phyloP scores from a whole-genome alignment of 1,140 invertebrate genomes.

The Drosophila tropicalis region DNA sequence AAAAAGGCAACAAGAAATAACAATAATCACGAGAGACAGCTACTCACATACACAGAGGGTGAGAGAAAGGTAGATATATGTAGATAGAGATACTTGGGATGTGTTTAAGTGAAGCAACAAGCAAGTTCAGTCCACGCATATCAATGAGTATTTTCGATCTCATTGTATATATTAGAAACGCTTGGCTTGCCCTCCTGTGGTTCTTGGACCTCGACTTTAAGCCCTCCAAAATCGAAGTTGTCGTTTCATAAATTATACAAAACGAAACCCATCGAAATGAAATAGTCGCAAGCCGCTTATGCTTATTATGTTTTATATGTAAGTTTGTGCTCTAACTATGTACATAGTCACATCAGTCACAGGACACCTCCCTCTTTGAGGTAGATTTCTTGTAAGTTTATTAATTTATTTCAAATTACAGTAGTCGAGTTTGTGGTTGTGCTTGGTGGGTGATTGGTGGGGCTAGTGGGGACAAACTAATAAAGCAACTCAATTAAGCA shows the following conservation, averaged over 20 bases:
- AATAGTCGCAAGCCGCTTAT: constrained; percentile 27
- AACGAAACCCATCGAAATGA: constrained; percentile 45
- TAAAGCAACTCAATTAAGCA: constrained; percentile 72
- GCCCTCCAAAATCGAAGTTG: constrained; percentile 43
- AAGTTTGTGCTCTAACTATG: background rate
- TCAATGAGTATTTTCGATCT: constrained; percentile 28
- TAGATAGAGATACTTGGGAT: constrained; percentile 5
- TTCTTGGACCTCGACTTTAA: constrained; percentile 15
- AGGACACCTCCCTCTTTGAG: background rate
- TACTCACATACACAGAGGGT: background rate
- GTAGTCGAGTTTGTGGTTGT: constrained; percentile 11
- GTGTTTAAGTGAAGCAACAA: constrained; percentile 32
- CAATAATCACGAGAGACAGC: constrained; percentile 41
- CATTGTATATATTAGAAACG: constrained; percentile 50
- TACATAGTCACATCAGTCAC: too few relatives aligned
- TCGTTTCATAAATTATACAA: constrained; percentile 71
- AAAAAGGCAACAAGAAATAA: constrained; percentile 34
- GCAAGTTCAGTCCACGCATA: constrained; percentile 35
- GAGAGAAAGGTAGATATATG: background rate
- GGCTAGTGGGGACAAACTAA: constrained; percentile 46
- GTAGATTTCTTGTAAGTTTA: constrained; percentile 9
- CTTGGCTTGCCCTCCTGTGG: background rate
- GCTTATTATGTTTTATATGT: constrained; percentile 1
- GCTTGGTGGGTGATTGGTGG: constrained; percentile 12
- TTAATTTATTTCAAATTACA: constrained; percentile 3